Evolutionary conservation across 2,888 invertebrate species (phyloP), one percentile per base, ranked within the genome.

Genomic region (Nymphalis c-album): DNA sequence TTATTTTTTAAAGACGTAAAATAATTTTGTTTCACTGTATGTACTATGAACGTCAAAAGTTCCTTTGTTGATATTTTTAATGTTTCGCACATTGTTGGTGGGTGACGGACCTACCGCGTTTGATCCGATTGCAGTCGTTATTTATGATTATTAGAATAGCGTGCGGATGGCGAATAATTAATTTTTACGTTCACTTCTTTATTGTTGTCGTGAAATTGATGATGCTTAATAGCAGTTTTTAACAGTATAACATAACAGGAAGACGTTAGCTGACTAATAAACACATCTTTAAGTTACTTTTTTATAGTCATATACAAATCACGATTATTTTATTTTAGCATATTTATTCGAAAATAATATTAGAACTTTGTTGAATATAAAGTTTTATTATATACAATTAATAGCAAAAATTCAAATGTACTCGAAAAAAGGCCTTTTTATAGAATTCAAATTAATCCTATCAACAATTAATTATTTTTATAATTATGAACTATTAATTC

Each of bases 1-100:
- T 6, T 47, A 35, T 26, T 26, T 51, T 46, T 63, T 69, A 69
- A 35, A n/a, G n/a, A 62, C 63, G 64, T 72, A 73, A 64, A 58
- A 73, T 71, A 76, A 73, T 61, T 75, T 82, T 82, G 85, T 79
- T 76, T 76, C 75, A 72, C 75, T 76, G 78, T 86, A 90, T 88
- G 86, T 90, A 90, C 88, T 90, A 88, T 88, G 87, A 88, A 88
- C 90, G 90, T 91, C 90, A 91, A 89, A 91, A 91, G 90, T 86
- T 85, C 88, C 82, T 89, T 92, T 91, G 91, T 91, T 91, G 91
- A 92, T 92, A 91, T 90, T 90, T 92, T 91, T 91, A 91, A 92
- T 91, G 92, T 91, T 91, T 92, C 90, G 91, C 91, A 90, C 91
- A 91, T 91, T 91, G 91, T 91, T 86, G 80, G 76, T 72, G 74